These are phyloP conservation scores for Musca vetustissima DNA, from an alignment of 1,140 invertebrate species.

Conservation along the genomic window DNA sequence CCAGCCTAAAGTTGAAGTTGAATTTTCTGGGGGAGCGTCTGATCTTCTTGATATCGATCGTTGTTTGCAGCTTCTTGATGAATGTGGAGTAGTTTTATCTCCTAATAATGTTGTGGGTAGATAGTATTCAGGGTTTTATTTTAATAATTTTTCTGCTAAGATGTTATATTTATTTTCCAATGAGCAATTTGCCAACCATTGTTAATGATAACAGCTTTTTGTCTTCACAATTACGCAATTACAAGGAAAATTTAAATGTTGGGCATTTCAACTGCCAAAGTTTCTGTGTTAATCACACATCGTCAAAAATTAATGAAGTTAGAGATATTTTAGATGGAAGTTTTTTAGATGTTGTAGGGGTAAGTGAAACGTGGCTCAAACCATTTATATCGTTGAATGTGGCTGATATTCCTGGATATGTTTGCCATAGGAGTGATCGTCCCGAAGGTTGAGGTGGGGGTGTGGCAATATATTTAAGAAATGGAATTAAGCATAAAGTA, in stretches of 20 bases:
- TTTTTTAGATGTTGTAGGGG: neutral
- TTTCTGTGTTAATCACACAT: neutral
- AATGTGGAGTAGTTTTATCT: no score
- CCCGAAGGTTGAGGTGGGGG: neutral
- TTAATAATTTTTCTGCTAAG: no score
- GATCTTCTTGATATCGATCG: no score
- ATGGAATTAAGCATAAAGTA: neutral
- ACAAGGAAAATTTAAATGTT: neutral
- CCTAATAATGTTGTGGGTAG: no score
- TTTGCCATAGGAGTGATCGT: neutral
- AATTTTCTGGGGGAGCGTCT: no score
- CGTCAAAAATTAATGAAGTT: neutral
- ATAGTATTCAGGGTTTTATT: no score
- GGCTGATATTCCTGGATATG: neutral
- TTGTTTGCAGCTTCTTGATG: no score
- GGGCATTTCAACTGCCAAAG: neutral
- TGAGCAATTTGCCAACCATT: no score
- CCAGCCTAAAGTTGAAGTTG: no score
- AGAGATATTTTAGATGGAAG: neutral
- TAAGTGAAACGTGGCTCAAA: constrained; percentile 2
- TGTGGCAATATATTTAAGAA: neutral
- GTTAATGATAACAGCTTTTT: no score
- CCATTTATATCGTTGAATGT: neutral
- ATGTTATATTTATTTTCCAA: no score
- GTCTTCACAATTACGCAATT: no score